phyloP scores from a whole-genome alignment of 2,888 invertebrate genomes.

The Alsophila aescularia region DNA sequence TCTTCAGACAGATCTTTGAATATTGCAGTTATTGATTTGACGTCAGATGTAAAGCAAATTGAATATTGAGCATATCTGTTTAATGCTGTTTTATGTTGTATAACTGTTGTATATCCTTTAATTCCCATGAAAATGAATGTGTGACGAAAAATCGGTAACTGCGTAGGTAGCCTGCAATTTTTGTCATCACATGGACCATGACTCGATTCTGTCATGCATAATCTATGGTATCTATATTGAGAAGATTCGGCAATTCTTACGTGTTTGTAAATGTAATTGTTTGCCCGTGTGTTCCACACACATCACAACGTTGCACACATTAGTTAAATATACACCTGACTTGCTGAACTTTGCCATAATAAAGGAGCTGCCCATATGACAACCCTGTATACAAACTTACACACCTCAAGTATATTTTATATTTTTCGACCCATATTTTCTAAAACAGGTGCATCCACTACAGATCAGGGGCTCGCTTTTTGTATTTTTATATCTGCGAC shows the following conservation, averaged over 20 bases:
- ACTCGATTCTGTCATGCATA: neutral
- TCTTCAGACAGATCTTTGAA: neutral
- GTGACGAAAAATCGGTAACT: slow-evolving; percentile 17
- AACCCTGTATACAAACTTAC: slow-evolving; percentile 39
- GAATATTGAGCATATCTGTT: slow-evolving; percentile 12
- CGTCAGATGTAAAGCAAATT: slow-evolving; percentile 6
- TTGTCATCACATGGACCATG: neutral
- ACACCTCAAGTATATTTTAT: slow-evolving; percentile 76
- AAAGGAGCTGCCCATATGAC: slow-evolving; percentile 17
- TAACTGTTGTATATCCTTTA: slow-evolving; percentile 22
- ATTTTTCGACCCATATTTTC: slow-evolving; percentile 74
- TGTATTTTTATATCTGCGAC: slow-evolving; percentile 82
- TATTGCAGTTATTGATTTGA: slow-evolving; percentile 16
- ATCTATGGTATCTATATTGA: neutral
- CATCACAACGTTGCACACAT: slow-evolving; percentile 19
- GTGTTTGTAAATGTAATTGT: slow-evolving; percentile 11
- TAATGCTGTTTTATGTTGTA: slow-evolving; percentile 7
- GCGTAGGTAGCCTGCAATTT: slow-evolving; percentile 9
- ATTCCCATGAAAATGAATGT: slow-evolving; percentile 4
- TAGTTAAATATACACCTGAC: slow-evolving; percentile 15
- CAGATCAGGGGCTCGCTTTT: slow-evolving; percentile 74
- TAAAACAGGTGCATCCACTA: slow-evolving; percentile 65
- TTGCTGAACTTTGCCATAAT: slow-evolving; percentile 24
- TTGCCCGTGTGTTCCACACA: slow-evolving; percentile 8
- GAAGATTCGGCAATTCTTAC: slow-evolving; percentile 16